Evolutionary conservation across 92 coral and sea anemone species (phyloP), one percentile per base, ranked within the genome.

Genomic region (Zoanthus sansibaricus): DNA sequence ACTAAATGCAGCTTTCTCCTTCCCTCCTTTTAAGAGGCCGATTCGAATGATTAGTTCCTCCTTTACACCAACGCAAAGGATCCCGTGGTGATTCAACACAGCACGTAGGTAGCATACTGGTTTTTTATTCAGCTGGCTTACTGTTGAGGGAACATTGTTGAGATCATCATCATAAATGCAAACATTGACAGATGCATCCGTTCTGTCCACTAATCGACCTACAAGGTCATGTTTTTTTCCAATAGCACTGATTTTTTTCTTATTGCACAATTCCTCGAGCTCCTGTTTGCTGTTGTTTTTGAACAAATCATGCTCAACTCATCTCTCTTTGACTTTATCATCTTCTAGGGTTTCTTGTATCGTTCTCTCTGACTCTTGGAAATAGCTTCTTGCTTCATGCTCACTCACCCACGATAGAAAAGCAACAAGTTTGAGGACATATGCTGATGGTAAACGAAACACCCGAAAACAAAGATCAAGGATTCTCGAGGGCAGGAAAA

Each of bases 1-100:
- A 79, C 88, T 75, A 72, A 86, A 86, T 86, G 52, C 73, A 45
- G 88, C 88, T 74, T 86, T 77, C 72, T 73, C 72, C 64, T 86
- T 77, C 59, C 83, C 88, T 46, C 88, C 71, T 86, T 86, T 86
- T 55, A 86, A 45, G 58, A 86, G 75, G 55, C 88, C 82, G 56
- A 86, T 86, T 12, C 88, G 67, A 44, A 75, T 74, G 15, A 85
- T 86, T 0, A 86, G 83, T 86, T 86, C 88, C 83, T 86, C 48
- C 16, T 75, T 86, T 0, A 44, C 73, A 74, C 88, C 88, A 44
- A 86, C 88, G 9, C 49, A 59, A 59, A 86, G 88, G 45, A 75
- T 55, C 47, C 83, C 88, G 20, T 86, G 88, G 79, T 86, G 72
- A 74, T 77, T 71, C 47, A 86, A 61, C 32, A 86, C 82, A 74